These are phyloP conservation scores for Stenodema calcarata DNA, from an alignment of 2,888 invertebrate species.

Conservation along the genomic window DNA sequence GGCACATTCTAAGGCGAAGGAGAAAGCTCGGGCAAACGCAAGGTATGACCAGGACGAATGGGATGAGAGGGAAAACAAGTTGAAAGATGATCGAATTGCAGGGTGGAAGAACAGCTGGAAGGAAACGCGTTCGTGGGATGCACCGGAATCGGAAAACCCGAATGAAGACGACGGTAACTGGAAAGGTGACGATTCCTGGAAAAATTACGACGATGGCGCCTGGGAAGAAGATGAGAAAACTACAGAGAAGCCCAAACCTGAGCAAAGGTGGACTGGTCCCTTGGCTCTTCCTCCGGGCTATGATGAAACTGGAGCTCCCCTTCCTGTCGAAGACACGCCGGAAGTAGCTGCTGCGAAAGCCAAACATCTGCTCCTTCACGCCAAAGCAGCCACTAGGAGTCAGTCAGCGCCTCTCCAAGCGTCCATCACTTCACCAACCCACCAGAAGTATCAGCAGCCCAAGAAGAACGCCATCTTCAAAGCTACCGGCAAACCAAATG, in stretches of 20 bases:
- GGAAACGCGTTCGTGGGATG: not conserved
- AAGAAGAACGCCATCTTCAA: not conserved
- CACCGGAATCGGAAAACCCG: not conserved
- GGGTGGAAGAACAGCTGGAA: not conserved
- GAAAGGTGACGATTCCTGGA: conserved; percentile 34
- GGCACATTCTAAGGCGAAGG: not conserved
- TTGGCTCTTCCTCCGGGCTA: conserved; percentile 26
- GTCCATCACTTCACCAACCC: not conserved
- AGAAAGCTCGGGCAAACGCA: not conserved
- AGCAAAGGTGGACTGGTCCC: not conserved
- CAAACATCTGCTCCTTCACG: conserved; percentile 4
- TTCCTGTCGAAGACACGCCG: conserved; percentile 34
- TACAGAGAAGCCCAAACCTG: not conserved
- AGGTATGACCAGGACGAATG: not conserved
- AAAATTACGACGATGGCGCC: conserved; percentile 26
- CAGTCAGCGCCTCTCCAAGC: not conserved
- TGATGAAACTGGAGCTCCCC: conserved; percentile 24
- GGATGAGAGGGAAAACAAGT: not conserved
- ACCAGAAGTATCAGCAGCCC: not conserved
- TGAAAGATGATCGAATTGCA: not conserved
- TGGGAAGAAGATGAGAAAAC: not conserved
- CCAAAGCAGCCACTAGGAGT: not conserved
- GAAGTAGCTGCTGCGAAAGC: conserved; percentile 22
- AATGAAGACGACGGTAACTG: conserved; percentile 12
- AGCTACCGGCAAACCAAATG: not conserved